Percentiles rank a stretch among this genome's conserved stretches.
phyloP scores from a whole-genome alignment of 2,113 vertebrate species.

The Thomomys bottae region DNA sequence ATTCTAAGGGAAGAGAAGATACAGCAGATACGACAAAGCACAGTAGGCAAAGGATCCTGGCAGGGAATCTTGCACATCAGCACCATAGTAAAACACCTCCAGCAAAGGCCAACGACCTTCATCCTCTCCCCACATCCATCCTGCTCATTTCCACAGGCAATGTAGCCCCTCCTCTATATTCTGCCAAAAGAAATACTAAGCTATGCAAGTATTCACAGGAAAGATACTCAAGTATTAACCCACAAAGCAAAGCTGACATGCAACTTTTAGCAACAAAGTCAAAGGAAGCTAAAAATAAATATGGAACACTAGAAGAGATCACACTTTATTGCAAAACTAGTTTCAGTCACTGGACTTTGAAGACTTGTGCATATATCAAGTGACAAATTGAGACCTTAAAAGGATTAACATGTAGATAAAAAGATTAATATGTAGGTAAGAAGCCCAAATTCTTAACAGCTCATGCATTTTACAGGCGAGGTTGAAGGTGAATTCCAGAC shows the following conservation, averaged over 20 bases:
- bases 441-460: background rate
- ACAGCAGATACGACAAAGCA: background rate
- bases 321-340: background rate
- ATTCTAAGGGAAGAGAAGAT: background rate
- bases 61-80: background rate
- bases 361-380: background rate
- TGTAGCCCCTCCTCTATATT: background rate
- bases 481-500: background rate
- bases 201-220: background rate
- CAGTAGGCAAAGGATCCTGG: background rate
- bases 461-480: background rate
- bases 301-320: background rate
- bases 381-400: background rate
- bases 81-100: background rate
- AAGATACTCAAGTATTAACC: background rate
- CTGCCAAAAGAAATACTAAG: background rate
- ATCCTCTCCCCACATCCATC: background rate
- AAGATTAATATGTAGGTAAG: background rate
- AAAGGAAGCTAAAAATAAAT: background rate
- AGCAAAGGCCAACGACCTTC: background rate
- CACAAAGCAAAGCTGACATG: background rate
- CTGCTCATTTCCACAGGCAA: slow-evolving; percentile 4
- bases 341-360: background rate
- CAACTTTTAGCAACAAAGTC: background rate
- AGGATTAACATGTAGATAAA: background rate